Evolutionary conservation across 2,888 invertebrate species (phyloP), one percentile per base, ranked within the genome.

Genomic region (Amaurobius ferox): DNA sequence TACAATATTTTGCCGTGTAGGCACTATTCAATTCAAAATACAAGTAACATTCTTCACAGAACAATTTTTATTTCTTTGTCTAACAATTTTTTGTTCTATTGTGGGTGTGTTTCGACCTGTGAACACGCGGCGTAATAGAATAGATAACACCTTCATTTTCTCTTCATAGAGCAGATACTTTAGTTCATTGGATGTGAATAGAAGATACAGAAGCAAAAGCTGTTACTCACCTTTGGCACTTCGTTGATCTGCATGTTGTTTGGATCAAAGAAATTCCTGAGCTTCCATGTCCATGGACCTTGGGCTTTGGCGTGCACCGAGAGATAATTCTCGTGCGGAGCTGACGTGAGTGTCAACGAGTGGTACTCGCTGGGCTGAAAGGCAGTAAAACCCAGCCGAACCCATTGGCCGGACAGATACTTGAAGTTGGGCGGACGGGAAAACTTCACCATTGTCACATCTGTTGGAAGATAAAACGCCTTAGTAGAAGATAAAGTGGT

Each of bases 221-320:
- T n/a, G n/a, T n/a, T 2, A 19, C 30, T 73, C 23, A 73, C 73
- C 90, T 96, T 96, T 0, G 97, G 97, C 73, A 92, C 91, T 90
- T 95, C 95, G 90, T 95, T 95, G 89, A 96, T 96, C 0, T 95
- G 94, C 95, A 94, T 96, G 90, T 97, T 97, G 91, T 96, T 96
- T 0, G 97, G 97, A 91, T 97, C 97, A 90, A 97, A 97, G 90
- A 96, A 97, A 91, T 98, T 97, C 67, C 98, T 93, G 28, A 98
- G 92, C 90, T 98, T 98, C 98, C 98, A 98, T 0, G 98, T 98
- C 98, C 98, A 98, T 0, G 98, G 98, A 0, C 98, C 95, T 90
- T 95, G 94, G 0, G 95, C 95, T 91, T 98, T 98, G 89, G 98
- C 98, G 91, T 98, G 98, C 90, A 98, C 96, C 1, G 97, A 97